Conservation (phyloP, 2,113 vertebrate genomes). For the Numida meleagris region DNA sequence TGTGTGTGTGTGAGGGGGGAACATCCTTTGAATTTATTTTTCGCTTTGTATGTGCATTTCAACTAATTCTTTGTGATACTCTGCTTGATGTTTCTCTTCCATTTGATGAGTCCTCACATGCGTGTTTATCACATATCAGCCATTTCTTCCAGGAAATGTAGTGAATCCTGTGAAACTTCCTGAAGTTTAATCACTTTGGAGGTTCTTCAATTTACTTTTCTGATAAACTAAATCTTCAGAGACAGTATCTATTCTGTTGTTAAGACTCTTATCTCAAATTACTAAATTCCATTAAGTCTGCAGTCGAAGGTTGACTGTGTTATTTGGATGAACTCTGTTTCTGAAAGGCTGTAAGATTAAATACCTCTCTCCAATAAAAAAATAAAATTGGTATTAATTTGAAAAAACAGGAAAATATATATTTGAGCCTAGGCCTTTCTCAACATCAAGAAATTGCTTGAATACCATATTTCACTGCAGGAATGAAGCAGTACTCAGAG, state of each 20-base stretch:
- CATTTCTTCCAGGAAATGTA: background rate
- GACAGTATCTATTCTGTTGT: background rate
- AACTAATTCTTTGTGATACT: background rate
- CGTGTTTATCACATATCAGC: background rate
- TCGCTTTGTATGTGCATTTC: background rate
- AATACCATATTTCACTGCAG: background rate
- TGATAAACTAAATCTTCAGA: background rate
- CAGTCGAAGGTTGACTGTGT: background rate
- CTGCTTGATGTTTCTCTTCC: background rate
- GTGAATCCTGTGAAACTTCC: background rate
- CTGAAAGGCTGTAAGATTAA: background rate
- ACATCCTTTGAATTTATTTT: background rate
- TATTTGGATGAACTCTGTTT: background rate
- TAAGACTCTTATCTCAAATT: background rate
- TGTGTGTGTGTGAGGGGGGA: rapidly evolving
- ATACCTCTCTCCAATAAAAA: background rate
- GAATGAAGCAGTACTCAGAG: background rate
- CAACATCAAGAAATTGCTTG: background rate
- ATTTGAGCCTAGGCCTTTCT: background rate
- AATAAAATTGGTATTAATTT: background rate
- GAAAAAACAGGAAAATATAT: background rate
- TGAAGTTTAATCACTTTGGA: background rate
- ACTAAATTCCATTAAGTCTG: background rate
- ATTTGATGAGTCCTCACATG: background rate
- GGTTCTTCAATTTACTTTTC: background rate